Conservation (phyloP, 2,888 invertebrate species). For the Scaptomyza reducta region DNA sequence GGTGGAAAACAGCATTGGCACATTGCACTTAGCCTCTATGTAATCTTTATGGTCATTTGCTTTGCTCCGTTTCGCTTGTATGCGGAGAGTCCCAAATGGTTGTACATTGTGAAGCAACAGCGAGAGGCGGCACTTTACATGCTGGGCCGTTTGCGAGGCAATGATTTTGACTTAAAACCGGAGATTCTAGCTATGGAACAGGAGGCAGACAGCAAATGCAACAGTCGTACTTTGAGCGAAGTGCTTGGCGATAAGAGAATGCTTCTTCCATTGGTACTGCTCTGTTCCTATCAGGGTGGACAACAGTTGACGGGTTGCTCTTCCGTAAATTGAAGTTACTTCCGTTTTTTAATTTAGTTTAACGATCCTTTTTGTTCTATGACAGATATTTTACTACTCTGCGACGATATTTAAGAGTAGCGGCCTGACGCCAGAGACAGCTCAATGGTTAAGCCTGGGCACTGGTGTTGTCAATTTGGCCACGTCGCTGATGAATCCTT, state of each 20-base stretch:
- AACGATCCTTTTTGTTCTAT: background rate
- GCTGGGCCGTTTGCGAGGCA: conserved; percentile 87
- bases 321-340: conserved; percentile 21
- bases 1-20: conserved; percentile 90
- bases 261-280: conserved; percentile 42
- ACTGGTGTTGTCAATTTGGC: conserved; percentile 47
- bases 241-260: conserved; percentile 37
- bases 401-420: conserved; percentile 46
- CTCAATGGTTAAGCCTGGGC: conserved; percentile 42
- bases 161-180: conserved; percentile 25
- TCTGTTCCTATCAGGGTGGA: conserved; percentile 60
- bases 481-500: conserved; percentile 41
- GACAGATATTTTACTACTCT: conserved; percentile 61
- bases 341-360: background rate
- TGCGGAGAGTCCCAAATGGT: conserved; percentile 95
- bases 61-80: conserved; percentile 87
- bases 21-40: conserved; percentile 89
- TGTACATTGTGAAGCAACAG: conserved; percentile 88
- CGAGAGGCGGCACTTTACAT: conserved; percentile 87
- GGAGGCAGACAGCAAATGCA: conserved; percentile 38
- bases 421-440: conserved; percentile 32
- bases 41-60: conserved; percentile 88
- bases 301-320: conserved; percentile 62
- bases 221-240: conserved; percentile 21
- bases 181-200: conserved; percentile 51